These are phyloP conservation scores for Gasterosteus aculeatus DNA, from an alignment of 2,113 vertebrate species.

Conservation along the genomic window DNA sequence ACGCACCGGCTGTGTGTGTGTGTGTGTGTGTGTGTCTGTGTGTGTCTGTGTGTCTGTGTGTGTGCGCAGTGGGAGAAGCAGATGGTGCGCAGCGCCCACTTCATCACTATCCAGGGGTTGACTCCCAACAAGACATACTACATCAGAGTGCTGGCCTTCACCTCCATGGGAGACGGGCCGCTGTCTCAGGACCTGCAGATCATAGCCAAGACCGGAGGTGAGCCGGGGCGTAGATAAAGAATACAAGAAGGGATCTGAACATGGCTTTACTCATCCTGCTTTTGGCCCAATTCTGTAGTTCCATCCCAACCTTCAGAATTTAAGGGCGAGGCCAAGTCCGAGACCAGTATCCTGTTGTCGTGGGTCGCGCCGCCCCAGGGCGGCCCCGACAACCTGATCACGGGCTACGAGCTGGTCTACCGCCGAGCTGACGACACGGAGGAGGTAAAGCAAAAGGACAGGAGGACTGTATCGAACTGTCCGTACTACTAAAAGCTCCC, in stretches of 20 bases:
- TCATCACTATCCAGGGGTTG: conserved; percentile 93
- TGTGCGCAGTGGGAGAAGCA: conserved; percentile 90
- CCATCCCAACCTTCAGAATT: conserved; percentile 97
- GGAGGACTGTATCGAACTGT: background rate
- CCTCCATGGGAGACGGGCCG: conserved; percentile 97
- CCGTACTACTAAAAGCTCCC: background rate
- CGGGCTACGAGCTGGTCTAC: conserved; percentile 93
- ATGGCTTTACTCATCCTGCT: background rate
- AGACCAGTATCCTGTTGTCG: conserved; percentile 94
- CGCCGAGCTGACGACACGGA: conserved; percentile 90
- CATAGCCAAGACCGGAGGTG: conserved; percentile 96
- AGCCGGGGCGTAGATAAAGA: background rate
- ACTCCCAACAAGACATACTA: conserved; percentile 97
- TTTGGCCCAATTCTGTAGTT: conserved; percentile 77
- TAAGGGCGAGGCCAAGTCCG: conserved; percentile 96
- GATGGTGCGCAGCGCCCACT: conserved; percentile 94
- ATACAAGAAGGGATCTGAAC: background rate
- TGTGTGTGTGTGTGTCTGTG: no score
- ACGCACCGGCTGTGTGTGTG: conserved; percentile 15
- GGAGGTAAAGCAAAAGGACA: conserved; percentile 81
- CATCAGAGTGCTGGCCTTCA: conserved; percentile 97
- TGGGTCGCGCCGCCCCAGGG: conserved; percentile 93
- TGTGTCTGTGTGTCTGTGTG: no score
- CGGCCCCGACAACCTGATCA: conserved; percentile 91
- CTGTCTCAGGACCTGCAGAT: conserved; percentile 97